Percentiles rank a stretch among this genome's conserved stretches.
phyloP scores from a whole-genome alignment of 2,113 vertebrate species.

The Helogale parvula region DNA sequence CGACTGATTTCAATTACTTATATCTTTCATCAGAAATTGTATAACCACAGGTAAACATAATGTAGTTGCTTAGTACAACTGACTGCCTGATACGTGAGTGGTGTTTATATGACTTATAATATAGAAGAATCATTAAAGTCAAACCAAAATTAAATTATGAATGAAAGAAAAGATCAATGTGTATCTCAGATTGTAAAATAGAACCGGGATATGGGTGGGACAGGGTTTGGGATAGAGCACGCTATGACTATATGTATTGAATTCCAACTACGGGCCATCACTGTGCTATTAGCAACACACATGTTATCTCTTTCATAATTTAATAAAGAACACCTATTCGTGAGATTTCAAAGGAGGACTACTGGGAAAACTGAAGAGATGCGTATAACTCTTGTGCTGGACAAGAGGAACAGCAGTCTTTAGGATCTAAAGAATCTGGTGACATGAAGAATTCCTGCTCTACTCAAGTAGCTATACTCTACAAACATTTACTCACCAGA shows the following conservation, averaged over 20 bases:
- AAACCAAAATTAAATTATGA: not conserved
- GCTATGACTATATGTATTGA: not conserved
- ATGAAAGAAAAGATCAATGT: not conserved
- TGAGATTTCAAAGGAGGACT: not conserved
- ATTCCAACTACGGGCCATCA: not conserved
- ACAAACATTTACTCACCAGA: not conserved
- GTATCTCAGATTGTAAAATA: not conserved
- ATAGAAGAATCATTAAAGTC: not conserved
- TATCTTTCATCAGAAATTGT: not conserved
- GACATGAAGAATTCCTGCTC: not conserved
- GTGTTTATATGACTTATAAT: not conserved
- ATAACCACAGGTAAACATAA: not conserved
- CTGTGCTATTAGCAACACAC: not conserved
- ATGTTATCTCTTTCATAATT: not conserved
- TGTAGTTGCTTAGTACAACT: not conserved
- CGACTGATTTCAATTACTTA: not conserved
- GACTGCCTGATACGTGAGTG: not conserved
- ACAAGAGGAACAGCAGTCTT: not conserved
- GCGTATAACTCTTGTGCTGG: not conserved
- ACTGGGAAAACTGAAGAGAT: not conserved
- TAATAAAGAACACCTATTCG: not conserved
- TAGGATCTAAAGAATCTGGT: not conserved
- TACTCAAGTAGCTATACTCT: not conserved
- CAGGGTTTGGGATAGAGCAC: not conserved
- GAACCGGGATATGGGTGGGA: not conserved